Evolutionary conservation across 2,113 vertebrate species (phyloP).

Genomic region (Seriola quinqueradiata): DNA sequence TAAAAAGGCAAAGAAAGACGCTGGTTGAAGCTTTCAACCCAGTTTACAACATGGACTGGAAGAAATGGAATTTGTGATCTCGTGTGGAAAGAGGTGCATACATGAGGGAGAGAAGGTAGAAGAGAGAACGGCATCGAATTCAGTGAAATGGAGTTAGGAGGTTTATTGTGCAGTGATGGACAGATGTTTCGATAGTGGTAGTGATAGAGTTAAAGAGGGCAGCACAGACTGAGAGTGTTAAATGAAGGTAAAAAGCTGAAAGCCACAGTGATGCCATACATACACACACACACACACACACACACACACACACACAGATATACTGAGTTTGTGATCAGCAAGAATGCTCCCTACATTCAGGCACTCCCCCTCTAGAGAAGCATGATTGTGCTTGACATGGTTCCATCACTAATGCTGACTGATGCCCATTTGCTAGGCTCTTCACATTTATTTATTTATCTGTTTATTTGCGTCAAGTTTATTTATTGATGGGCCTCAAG

Average conservation of each 20-base stretch:
- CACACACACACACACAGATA: slow-evolving; percentile 50
- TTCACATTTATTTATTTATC: slow-evolving; percentile 86
- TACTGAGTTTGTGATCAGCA: slow-evolving; percentile 53
- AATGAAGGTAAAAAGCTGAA: slow-evolving; percentile 52
- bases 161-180: slow-evolving; percentile 5
- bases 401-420: slow-evolving; percentile 84
- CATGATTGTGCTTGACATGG: slow-evolving; percentile 77
- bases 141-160: slow-evolving; percentile 13
- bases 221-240: slow-evolving; percentile 35
- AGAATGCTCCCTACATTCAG: slow-evolving; percentile 56
- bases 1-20: neutral
- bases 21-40: neutral
- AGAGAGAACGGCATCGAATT: neutral
- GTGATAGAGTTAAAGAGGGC: slow-evolving; percentile 39
- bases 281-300: slow-evolving; percentile 48
- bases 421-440: slow-evolving; percentile 80
- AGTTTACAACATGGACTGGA: neutral
- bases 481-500: slow-evolving; percentile 84
- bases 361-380: slow-evolving; percentile 73
- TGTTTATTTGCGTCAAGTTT: slow-evolving; percentile 84
- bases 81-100: neutral
- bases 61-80: slow-evolving; percentile 1
- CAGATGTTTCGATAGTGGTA: slow-evolving; percentile 25
- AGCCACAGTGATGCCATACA: slow-evolving; percentile 40
- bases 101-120: neutral